Evolutionary conservation across 2,888 invertebrate species (phyloP).

Genomic region (Molorchus minor): DNA sequence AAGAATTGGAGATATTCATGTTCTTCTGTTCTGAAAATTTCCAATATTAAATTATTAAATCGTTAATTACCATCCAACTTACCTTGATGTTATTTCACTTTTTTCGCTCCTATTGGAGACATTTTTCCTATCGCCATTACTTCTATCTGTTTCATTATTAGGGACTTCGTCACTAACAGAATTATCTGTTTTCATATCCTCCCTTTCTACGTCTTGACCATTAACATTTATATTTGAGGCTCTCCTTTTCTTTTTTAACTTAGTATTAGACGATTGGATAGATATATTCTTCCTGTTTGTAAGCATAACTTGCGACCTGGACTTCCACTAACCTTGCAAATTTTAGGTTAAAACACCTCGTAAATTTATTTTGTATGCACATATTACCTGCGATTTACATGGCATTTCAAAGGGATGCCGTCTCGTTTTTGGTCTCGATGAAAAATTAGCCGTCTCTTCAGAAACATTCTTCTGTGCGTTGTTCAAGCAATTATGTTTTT

Average conservation of each 20-base stretch:
- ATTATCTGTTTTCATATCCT: neutral
- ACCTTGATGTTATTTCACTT: neutral
- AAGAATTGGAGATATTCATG: constrained; percentile 60
- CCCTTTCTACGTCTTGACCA: neutral
- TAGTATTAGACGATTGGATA: neutral
- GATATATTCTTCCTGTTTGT: neutral
- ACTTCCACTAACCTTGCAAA: constrained; percentile 27
- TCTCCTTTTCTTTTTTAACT: neutral
- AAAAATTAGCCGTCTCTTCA: constrained; percentile 16
- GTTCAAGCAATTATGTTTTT: constrained; percentile 34
- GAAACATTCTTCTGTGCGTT: constrained; percentile 31
- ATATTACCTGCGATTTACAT: constrained; percentile 26
- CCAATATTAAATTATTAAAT: neutral
- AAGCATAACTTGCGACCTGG: constrained; percentile 21
- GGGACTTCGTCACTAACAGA: neutral
- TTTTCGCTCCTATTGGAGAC: neutral
- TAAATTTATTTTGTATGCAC: neutral
- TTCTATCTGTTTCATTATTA: neutral
- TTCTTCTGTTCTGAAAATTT: constrained; percentile 45
- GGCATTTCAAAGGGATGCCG: constrained; percentile 29
- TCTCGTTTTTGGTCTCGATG: constrained; percentile 35
- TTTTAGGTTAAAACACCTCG: neutral
- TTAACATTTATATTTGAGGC: neutral
- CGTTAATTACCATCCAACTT: neutral
- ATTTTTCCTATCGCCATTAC: neutral